Base-by-base conservation (phyloP, 2,797 vertebrate genomes). In the Rhinophrynus dorsalis region DNA sequence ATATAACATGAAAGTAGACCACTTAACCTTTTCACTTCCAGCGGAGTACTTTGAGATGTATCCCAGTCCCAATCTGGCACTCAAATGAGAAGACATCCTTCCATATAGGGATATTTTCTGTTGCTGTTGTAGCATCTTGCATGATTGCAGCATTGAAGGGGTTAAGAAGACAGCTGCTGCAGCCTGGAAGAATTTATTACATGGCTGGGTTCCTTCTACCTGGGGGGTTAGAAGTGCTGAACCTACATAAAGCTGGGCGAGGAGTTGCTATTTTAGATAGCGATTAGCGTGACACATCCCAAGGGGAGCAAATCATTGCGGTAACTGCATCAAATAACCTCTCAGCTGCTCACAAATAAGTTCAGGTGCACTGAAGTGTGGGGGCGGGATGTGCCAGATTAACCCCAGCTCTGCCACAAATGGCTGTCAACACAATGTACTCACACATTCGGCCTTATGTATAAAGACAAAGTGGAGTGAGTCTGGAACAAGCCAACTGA, bases 281-380 rank as follows among this genome's bases (percentile, higher is more conserved):
- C 6, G 23, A 57, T 72, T 72, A 65, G 52, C 15, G 45, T 59
- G 54, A 72, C 61, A 65, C 35, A 64, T 72, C 69, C 60, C 47
- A 72, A 57, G 60, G 60, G 68, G 52, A 10, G 32, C 68, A 57
- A 64, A 47, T 27, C 52, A 27, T 51, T 57, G 32, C 18, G 21
- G 37, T 57, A 72, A 65, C 59, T 30, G 54, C 60, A 57, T 72
- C 42, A 72, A 58, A 58, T 51, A 64, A 44, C 35, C 64, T 58
- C 42, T 72, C 40, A 58, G 68, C 42, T 65, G 69, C 60, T 42
- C 32, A 57, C 32, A 72, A 65, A 58, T 65, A 57, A n/a, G 30
- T 64, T 57, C 68, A 64, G 60, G 60, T 71, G 60, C 51, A 27
- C 52, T 24, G 33, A 40, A 40, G 51, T 50, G 52, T 71, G 52